These are phyloP conservation scores for Sebastes paucispinis DNA, from an alignment of 2,797 vertebrate genomes.

Conservation along the genomic window DNA sequence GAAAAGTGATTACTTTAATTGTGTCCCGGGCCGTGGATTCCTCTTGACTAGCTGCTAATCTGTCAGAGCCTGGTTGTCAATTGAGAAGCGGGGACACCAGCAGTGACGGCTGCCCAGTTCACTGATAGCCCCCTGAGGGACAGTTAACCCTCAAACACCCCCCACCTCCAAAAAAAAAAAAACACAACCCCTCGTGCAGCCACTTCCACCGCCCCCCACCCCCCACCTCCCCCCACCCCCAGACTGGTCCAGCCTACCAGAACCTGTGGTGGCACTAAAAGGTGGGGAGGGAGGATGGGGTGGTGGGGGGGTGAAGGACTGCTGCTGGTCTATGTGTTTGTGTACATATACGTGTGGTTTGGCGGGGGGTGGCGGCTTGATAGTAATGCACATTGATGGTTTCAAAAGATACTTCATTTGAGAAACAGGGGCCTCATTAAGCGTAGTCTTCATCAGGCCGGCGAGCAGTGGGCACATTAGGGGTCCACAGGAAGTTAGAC, in stretches of 20 bases:
- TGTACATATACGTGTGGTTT: constrained; percentile 49
- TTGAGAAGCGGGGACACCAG: constrained; percentile 73
- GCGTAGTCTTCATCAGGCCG: constrained; percentile 77
- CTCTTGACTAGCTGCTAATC: constrained; percentile 79
- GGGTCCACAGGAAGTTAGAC: constrained; percentile 80
- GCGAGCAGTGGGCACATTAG: constrained; percentile 82
- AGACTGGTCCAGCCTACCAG: constrained; percentile 57
- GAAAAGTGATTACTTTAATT: constrained; percentile 70
- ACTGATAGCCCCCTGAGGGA: constrained; percentile 81
- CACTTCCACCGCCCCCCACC: background rate
- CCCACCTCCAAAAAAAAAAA: constrained; percentile 27
- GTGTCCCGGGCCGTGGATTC: constrained; percentile 63
- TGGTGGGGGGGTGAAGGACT: background rate
- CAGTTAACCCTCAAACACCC: constrained; percentile 79
- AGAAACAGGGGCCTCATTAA: constrained; percentile 85
- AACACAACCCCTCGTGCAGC: background rate
- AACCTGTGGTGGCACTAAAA: constrained; percentile 64
- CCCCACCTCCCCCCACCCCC: constrained; percentile 50
- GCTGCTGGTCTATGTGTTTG: background rate
- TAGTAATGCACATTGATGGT: constrained; percentile 84
- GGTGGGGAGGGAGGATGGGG: background rate
- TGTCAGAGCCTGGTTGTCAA: constrained; percentile 79
- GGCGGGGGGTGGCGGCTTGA: constrained; percentile 60
- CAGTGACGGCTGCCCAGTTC: constrained; percentile 72
- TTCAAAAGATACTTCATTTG: constrained; percentile 82